These are phyloP conservation scores for Anabas testudineus DNA, from an alignment of 2,797 vertebrate genomes.

Conservation along the genomic window DNA sequence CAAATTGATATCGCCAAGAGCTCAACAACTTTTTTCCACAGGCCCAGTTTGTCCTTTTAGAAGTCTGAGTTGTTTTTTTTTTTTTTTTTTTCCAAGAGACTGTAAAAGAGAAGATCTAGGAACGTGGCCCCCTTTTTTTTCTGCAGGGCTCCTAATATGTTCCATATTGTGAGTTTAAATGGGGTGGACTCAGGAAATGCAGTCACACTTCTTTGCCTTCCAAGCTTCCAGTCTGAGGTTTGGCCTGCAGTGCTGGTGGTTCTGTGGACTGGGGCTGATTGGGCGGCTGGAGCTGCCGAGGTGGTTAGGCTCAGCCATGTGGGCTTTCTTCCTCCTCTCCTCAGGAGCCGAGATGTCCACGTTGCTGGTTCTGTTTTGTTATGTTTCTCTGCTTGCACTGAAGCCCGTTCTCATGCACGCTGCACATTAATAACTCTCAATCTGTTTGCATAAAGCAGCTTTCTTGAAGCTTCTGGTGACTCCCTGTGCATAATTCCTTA, in stretches of 20 bases:
- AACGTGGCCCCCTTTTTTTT: constrained; percentile 64
- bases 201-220: constrained; percentile 85
- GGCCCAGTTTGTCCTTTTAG: constrained; percentile 72
- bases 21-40: constrained; percentile 68
- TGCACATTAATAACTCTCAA: constrained; percentile 20
- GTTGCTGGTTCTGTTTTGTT: constrained; percentile 71
- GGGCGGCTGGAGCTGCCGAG: constrained; percentile 72
- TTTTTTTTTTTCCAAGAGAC: constrained; percentile 73
- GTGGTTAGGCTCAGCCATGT: constrained; percentile 78
- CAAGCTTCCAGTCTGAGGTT: constrained; percentile 85
- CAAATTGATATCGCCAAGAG: constrained; percentile 67
- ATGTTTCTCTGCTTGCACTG: constrained; percentile 50
- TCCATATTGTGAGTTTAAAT: constrained; percentile 91
- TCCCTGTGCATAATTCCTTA: constrained; percentile 4
- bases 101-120: constrained; percentile 84
- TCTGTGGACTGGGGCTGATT: constrained; percentile 79
- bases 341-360: constrained; percentile 75
- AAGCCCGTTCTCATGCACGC: constrained; percentile 36
- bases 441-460: constrained; percentile 3
- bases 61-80: constrained; percentile 63
- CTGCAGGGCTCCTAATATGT: constrained; percentile 83
- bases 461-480: constrained; percentile 1
- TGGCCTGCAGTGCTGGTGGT: constrained; percentile 78
- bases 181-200: constrained; percentile 86
- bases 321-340: constrained; percentile 77